phyloP scores from a whole-genome alignment of 2,888 invertebrate species.

The Drosophila tripunctata region DNA sequence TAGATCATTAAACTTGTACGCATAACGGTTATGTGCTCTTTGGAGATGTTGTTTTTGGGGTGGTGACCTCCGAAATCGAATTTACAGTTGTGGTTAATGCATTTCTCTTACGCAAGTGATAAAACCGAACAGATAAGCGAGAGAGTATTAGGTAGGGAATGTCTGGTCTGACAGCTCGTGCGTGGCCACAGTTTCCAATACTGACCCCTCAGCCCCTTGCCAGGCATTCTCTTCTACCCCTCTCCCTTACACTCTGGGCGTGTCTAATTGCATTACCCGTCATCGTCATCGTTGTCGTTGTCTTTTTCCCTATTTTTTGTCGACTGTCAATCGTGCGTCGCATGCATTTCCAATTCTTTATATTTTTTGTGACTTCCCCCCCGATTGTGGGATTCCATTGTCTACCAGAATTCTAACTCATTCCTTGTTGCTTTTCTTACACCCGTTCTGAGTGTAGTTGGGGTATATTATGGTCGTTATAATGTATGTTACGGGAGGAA shows the following conservation, averaged over 20 bases:
- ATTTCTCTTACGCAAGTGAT: constrained; percentile 59
- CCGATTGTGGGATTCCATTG: constrained; percentile 38
- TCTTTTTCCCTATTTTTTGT: constrained; percentile 14
- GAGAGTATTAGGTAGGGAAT: constrained; percentile 11
- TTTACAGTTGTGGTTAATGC: constrained; percentile 61
- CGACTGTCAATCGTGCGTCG: constrained; percentile 60
- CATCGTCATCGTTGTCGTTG: constrained; percentile 6
- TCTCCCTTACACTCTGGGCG: constrained; percentile 23
- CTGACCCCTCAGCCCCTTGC: neutral
- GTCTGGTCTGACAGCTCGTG: constrained; percentile 21
- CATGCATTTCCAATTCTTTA: constrained; percentile 49
- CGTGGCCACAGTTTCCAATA: constrained; percentile 12
- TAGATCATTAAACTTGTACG: constrained; percentile 43
- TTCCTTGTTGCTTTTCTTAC: constrained; percentile 31
- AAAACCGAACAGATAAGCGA: constrained; percentile 50
- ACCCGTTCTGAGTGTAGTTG: neutral
- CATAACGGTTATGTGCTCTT: constrained; percentile 36
- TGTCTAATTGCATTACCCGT: constrained; percentile 64
- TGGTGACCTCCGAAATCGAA: constrained; percentile 39
- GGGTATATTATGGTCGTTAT: neutral
- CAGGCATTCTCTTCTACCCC: neutral
- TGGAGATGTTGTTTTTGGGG: constrained; percentile 2
- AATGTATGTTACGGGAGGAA: no score
- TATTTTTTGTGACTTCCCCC: constrained; percentile 13
- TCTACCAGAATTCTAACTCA: constrained; percentile 46